Percentiles rank a stretch among this genome's conserved stretches.
phyloP scores from a whole-genome alignment of 23 tunicate genomes.

The Trididemnum miniatum region DNA sequence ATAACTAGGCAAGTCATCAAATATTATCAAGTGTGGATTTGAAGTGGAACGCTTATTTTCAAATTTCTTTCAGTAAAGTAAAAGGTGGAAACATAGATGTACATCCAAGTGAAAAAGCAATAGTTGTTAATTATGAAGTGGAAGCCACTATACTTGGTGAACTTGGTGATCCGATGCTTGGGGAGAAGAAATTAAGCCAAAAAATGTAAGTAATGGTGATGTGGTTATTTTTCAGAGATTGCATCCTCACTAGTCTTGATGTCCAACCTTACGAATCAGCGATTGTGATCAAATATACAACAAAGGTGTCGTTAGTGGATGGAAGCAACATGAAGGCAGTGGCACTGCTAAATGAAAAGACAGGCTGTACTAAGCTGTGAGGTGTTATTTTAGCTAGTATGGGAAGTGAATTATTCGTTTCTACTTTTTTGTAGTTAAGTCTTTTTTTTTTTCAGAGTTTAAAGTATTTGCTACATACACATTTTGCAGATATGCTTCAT shows the following conservation, averaged over 20 bases:
- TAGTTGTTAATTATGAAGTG: constrained; percentile 94
- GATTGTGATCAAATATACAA: constrained; percentile 29
- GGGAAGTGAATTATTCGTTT: too few relatives aligned
- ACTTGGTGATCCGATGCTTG: constrained; percentile 94
- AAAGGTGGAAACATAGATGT: constrained; percentile 94
- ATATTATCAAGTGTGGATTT: too few relatives aligned
- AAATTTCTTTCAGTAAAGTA: constrained; percentile 63
- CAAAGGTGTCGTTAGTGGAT: constrained; percentile 11
- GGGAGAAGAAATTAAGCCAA: constrained; percentile 88
- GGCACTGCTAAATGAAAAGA: background rate
- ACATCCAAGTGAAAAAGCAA: constrained; percentile 94
- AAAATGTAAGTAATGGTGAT: constrained; percentile 71
- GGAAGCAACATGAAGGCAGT: background rate
- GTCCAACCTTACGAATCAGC: constrained; percentile 55
- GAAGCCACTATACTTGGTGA: constrained; percentile 96
- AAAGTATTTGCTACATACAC: too few relatives aligned
- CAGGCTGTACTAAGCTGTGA: constrained; percentile 22
- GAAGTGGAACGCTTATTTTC: too few relatives aligned
- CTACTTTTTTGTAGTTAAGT: too few relatives aligned
- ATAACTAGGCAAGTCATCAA: too few relatives aligned
- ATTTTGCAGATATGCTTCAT: too few relatives aligned
- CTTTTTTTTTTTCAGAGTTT: too few relatives aligned
- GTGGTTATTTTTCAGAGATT: constrained; percentile 11
- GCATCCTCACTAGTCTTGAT: constrained; percentile 31
- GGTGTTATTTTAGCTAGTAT: too few relatives aligned